Evolutionary conservation across 2,113 vertebrate species (phyloP), one percentile per base, ranked within the genome.

Genomic region (Hystrix brachyura): DNA sequence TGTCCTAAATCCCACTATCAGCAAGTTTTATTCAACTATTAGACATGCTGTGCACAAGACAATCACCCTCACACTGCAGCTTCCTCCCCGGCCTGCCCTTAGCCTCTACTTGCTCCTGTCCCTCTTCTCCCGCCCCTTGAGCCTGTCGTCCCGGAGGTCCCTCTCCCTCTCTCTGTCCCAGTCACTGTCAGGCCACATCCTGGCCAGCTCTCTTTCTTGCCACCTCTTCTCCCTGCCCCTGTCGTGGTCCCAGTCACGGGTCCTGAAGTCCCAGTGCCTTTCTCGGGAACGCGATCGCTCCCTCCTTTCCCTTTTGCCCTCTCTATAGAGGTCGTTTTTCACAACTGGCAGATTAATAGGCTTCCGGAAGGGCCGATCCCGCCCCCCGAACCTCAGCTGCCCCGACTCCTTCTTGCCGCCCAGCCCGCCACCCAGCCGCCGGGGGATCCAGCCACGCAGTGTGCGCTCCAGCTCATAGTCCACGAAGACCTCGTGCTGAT

Each of bases 371-470:
- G 99, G 99, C 84, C 99, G 98, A 97, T 99, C 99, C 88, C 99
- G 98, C 11, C 99, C 99, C 32, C 99, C 99, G 0, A 99, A 99
- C 19, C 99, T 98, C 91, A 99, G 98, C 96, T 99, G 99, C 3
- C 99, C 99, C 0, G 99, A 99, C 97, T 99, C 99, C 51, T 99
- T 99, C 91, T 99, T 99, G 12, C 99, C 99, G 7, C 99, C 99
- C 43, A 99, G 99, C 0, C 99, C 99, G 0, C 99, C 99, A 3
- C 99, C 99, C 0, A 99, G 99, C 19, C 99, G 98, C 55, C 99
- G 98, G 0, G 99, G 99, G 51, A 99, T 98, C 99, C 99, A 99
- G 2, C 99, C 99, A 81, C 99, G 99, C 3, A 99, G 99, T 0
- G 98, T 99, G 85, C 99, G 99, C 97, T 99, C 99, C 95, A 99